phyloP scores from a whole-genome alignment of 2,888 invertebrate species.

The Heliconius ethilla region DNA sequence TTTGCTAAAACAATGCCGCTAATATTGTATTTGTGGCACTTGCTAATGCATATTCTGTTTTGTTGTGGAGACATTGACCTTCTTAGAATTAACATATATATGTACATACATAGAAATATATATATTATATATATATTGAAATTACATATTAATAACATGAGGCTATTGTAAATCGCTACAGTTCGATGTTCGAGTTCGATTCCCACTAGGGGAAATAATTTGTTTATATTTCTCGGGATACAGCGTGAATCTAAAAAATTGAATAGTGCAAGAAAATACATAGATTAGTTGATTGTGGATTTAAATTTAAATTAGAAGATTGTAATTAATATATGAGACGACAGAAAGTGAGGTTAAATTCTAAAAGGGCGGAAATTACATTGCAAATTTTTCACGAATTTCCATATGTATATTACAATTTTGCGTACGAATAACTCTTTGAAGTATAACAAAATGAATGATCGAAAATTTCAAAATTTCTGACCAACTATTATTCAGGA shows the following conservation, averaged over 20 bases:
- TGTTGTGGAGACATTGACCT: neutral
- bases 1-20: conserved; percentile 18
- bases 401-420: neutral
- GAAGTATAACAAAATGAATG: neutral
- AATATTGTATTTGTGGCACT: conserved; percentile 15
- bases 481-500: neutral
- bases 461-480: neutral
- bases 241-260: too few relatives aligned
- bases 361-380: too few relatives aligned
- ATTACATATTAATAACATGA: too few relatives aligned
- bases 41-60: conserved; percentile 6
- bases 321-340: neutral
- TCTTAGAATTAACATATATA: neutral
- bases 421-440: neutral
- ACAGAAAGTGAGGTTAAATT: too few relatives aligned
- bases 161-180: too few relatives aligned
- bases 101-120: neutral
- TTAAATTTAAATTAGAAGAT: neutral
- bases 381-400: neutral
- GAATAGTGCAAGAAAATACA: too few relatives aligned
- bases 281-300: neutral
- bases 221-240: neutral
- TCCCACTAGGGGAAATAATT: too few relatives aligned
- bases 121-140: too few relatives aligned
- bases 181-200: too few relatives aligned